Percentiles rank a stretch among this genome's conserved stretches.
phyloP scores from a whole-genome alignment of 2,888 invertebrate genomes.

The Cheilosia grossa region DNA sequence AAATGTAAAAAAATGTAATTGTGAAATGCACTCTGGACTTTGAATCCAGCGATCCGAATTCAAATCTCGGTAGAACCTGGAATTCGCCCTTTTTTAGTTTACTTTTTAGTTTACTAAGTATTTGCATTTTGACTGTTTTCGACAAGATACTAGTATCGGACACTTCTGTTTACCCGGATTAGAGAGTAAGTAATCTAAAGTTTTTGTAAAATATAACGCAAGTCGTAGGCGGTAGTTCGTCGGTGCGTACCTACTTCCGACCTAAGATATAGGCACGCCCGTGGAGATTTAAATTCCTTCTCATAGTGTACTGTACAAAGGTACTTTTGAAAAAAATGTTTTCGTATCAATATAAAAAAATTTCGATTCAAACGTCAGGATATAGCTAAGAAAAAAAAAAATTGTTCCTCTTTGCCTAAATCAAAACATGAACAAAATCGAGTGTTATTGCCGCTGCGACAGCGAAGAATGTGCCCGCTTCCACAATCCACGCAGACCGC shows the following conservation, averaged over 20 bases:
- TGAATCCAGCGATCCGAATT: conserved; percentile 84
- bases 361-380: not conserved
- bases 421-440: conserved; percentile 40
- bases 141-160: too few species aligned
- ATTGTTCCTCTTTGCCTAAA: not conserved
- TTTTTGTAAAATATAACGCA: too few species aligned
- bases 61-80: conserved; percentile 83
- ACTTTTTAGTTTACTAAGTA: too few species aligned
- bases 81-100: not conserved
- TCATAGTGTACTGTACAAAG: not conserved
- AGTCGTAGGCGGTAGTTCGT: too few species aligned
- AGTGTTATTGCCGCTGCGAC: conserved; percentile 46
- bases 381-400: not conserved
- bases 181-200: too few species aligned
- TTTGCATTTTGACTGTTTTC: not conserved
- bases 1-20: too few species aligned
- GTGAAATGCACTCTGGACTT: conserved; percentile 83
- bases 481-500: conserved; percentile 39
- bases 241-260: too few species aligned
- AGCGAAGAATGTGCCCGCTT: conserved; percentile 52
- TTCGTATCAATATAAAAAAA: not conserved
- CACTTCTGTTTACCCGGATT: too few species aligned
- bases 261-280: too few species aligned
- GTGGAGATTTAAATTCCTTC: not conserved
- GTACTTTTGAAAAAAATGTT: not conserved